Evolutionary conservation across 2,888 invertebrate species (phyloP).

Genomic region (Agelastica alni): DNA sequence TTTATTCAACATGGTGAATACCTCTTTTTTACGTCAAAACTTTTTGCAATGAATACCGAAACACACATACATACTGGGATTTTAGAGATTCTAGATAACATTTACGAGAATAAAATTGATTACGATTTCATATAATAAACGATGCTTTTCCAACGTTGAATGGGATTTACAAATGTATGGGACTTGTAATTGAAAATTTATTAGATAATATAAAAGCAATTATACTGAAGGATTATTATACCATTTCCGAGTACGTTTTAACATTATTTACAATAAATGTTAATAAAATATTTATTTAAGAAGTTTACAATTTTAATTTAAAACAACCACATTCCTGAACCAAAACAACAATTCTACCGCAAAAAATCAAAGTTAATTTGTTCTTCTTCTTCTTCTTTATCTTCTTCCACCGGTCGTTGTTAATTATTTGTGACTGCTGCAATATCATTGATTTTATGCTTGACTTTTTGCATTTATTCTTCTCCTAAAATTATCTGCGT

Average conservation of each 20-base stretch:
- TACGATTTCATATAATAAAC: slow-evolving; percentile 14
- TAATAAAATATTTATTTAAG: background rate
- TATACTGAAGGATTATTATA: slow-evolving; percentile 9
- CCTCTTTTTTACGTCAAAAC: slow-evolving; percentile 12
- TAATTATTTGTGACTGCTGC: no score
- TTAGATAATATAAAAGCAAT: slow-evolving; percentile 15
- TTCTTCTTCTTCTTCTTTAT: no score
- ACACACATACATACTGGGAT: slow-evolving; percentile 10
- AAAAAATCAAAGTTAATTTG: no score
- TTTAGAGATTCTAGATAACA: slow-evolving; percentile 16
- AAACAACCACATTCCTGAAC: no score
- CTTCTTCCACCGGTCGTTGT: no score
- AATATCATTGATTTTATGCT: no score
- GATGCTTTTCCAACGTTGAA: slow-evolving; percentile 11
- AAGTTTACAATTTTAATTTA: background rate
- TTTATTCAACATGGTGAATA: slow-evolving; percentile 8
- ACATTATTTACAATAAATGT: slow-evolving; percentile 4
- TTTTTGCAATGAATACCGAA: slow-evolving; percentile 18
- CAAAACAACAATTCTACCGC: no score
- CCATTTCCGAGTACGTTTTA: slow-evolving; percentile 6
- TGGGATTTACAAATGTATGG: slow-evolving; percentile 8
- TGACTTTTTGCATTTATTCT: no score
- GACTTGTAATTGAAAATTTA: slow-evolving; percentile 14
- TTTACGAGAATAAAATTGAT: slow-evolving; percentile 17
- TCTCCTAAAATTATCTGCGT: background rate